Evolutionary conservation across 2,113 vertebrate genomes (phyloP).

Genomic region (Lichenostomus cassidix): DNA sequence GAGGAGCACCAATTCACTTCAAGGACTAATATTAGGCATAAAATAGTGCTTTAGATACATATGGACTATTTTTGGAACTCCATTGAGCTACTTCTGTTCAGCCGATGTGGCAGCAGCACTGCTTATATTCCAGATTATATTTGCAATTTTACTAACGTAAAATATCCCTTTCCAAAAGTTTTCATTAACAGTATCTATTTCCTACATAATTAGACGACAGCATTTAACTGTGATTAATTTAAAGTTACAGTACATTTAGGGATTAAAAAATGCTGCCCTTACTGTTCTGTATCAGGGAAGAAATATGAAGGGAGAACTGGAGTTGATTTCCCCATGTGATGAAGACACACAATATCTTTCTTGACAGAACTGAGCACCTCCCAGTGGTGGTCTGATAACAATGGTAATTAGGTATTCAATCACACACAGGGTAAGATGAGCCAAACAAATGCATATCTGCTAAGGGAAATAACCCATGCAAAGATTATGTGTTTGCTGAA

Average conservation of each 20-base stretch:
- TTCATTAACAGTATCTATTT: constrained; percentile 43
- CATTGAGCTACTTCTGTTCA: background rate
- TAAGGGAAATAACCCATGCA: constrained; percentile 36
- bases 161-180: constrained; percentile 29
- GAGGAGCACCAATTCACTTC: background rate
- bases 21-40: background rate
- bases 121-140: background rate
- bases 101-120: background rate
- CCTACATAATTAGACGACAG: background rate
- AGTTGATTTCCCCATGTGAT: background rate
- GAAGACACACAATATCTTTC: background rate
- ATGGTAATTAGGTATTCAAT: constrained; percentile 60
- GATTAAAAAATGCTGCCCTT: constrained; percentile 15
- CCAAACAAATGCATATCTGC: constrained; percentile 7
- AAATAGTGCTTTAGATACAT: background rate
- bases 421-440: constrained; percentile 19
- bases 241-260: background rate
- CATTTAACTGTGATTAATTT: constrained; percentile 41
- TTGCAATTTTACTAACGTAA: constrained; percentile 38
- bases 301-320: background rate
- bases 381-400: background rate
- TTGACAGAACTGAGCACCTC: background rate
- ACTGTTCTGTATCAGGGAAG: background rate
- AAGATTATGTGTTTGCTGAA: constrained; percentile 41
- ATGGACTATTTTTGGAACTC: constrained; percentile 5